phyloP scores from a whole-genome alignment of 2,797 vertebrate species.

The Notoglanidium macrostoma region DNA sequence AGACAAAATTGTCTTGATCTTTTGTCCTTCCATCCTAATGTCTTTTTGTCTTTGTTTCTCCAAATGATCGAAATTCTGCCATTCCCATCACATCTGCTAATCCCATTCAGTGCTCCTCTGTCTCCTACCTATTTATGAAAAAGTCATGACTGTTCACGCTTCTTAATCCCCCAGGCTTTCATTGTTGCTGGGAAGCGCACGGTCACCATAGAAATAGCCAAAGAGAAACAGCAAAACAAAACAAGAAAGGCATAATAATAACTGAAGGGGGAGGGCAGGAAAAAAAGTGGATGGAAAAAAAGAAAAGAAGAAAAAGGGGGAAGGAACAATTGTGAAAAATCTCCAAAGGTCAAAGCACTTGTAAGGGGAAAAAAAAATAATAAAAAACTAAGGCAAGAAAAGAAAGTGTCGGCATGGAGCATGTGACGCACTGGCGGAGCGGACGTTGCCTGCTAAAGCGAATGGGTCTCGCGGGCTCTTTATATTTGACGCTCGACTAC shows the following conservation, averaged over 20 bases:
- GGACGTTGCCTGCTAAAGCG: constrained; percentile 67
- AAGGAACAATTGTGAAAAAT: constrained; percentile 72
- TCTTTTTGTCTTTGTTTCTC: constrained; percentile 32
- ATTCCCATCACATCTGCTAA: constrained; percentile 73
- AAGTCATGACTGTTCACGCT: constrained; percentile 77
- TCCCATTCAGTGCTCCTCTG: constrained; percentile 68
- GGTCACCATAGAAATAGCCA: constrained; percentile 80
- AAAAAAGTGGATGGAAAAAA: constrained; percentile 41
- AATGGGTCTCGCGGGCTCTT: constrained; percentile 78
- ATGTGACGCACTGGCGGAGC: constrained; percentile 74
- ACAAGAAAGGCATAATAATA: constrained; percentile 65
- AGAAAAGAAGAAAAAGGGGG: constrained; percentile 46
- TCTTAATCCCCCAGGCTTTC: constrained; percentile 76
- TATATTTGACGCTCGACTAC: constrained; percentile 79
- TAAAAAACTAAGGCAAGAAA: constrained; percentile 23
- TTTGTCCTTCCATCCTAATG: constrained; percentile 38
- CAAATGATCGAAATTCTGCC: constrained; percentile 51
- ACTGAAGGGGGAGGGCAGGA: constrained; percentile 38
- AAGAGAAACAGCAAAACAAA: constrained; percentile 78
- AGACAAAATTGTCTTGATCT: constrained; percentile 45
- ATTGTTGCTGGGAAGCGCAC: constrained; percentile 75
- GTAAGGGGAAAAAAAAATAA: constrained; percentile 50
- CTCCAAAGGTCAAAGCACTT: constrained; percentile 69
- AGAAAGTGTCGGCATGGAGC: constrained; percentile 75
- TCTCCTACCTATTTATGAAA: constrained; percentile 82